Conservation (phyloP, 2,797 vertebrate genomes). For the Malacoctenus gilli region DNA sequence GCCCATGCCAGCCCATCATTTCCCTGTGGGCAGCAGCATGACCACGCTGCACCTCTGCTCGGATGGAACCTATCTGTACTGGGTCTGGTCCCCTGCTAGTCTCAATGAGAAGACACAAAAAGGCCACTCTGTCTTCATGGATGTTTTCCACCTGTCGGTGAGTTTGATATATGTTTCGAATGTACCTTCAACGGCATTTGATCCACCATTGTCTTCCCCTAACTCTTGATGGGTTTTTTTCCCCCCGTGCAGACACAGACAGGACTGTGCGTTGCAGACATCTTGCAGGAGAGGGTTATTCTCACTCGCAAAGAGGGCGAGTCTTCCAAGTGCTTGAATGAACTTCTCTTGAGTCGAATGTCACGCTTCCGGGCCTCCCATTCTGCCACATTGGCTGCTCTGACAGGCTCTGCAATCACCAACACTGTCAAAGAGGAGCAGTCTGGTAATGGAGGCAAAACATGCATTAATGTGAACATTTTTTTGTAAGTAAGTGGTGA, state of each 20-base stretch:
- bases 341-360: slow-evolving; percentile 96
- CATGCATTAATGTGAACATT: too few relatives aligned
- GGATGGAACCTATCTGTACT: slow-evolving; percentile 96
- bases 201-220: not conserved
- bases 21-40: slow-evolving; percentile 94
- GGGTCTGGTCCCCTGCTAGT: slow-evolving; percentile 98
- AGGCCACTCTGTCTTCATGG: slow-evolving; percentile 99
- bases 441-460: slow-evolving; percentile 83
- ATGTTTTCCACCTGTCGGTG: slow-evolving; percentile 93
- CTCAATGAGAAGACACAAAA: slow-evolving; percentile 98
- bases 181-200: not conserved
- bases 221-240: slow-evolving; percentile 9
- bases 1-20: slow-evolving; percentile 93
- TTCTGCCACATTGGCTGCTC: slow-evolving; percentile 94
- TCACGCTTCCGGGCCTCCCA: slow-evolving; percentile 96
- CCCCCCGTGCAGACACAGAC: slow-evolving; percentile 84
- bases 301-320: slow-evolving; percentile 97
- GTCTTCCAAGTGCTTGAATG: slow-evolving; percentile 98
- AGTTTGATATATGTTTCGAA: slow-evolving; percentile 62
- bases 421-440: slow-evolving; percentile 98
- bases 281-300: slow-evolving; percentile 93
- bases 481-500: too few relatives aligned
- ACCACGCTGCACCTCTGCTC: slow-evolving; percentile 97
- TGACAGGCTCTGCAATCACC: slow-evolving; percentile 96
- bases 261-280: slow-evolving; percentile 86